phyloP scores from a whole-genome alignment of 1,140 invertebrate species.

The Bombus soroeensis region DNA sequence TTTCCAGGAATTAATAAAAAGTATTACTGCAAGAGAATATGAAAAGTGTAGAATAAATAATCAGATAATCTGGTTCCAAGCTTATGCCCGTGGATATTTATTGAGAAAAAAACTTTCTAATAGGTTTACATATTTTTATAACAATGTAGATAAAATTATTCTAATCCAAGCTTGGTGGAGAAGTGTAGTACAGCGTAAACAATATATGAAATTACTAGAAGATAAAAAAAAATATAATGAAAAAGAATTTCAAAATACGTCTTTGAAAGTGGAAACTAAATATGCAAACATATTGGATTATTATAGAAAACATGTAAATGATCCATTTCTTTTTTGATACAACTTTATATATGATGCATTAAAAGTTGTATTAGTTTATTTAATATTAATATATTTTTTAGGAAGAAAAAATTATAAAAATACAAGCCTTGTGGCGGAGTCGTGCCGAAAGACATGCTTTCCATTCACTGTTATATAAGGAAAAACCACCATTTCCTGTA shows the following conservation, averaged over 20 bases:
- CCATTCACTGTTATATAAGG: conserved; percentile 84
- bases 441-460: conserved; percentile 84
- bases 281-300: conserved; percentile 77
- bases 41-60: conserved; percentile 71
- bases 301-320: conserved; percentile 83
- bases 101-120: conserved; percentile 83
- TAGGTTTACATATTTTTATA: conserved; percentile 81
- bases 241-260: conserved; percentile 54
- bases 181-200: conserved; percentile 81
- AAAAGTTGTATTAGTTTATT: not conserved
- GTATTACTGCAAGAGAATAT: conserved; percentile 75
- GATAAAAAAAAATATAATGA: conserved; percentile 78
- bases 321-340: not conserved
- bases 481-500: conserved; percentile 88
- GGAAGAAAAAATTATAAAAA: conserved; percentile 85
- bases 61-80: conserved; percentile 84
- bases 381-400: conserved; percentile 63
- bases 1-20: conserved; percentile 47
- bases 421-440: conserved; percentile 88
- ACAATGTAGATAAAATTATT: conserved; percentile 83
- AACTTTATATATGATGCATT: not conserved
- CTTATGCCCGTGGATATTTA: conserved; percentile 86
- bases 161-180: conserved; percentile 89
- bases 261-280: conserved; percentile 28
- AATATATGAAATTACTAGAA: conserved; percentile 81